These are phyloP conservation scores for Musca vetustissima DNA, from an alignment of 1,140 invertebrate genomes.

Conservation along the genomic window DNA sequence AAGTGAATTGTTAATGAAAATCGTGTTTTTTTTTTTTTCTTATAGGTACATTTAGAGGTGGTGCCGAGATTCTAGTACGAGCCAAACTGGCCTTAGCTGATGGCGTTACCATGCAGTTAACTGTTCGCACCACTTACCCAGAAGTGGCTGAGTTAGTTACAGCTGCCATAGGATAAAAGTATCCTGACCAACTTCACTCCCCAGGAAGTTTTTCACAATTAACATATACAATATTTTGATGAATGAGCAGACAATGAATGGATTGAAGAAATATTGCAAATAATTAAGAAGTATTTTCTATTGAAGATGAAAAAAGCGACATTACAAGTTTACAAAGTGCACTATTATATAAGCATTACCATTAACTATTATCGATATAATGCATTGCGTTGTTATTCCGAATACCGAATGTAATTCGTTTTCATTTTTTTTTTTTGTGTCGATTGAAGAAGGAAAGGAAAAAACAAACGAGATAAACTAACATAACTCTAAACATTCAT, in stretches of 20 bases:
- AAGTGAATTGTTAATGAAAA: not conserved
- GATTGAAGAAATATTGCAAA: not conserved
- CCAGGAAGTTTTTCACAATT: not conserved
- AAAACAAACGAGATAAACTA: not conserved
- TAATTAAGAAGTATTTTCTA: constrained; percentile 1
- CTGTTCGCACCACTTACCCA: constrained; percentile 66
- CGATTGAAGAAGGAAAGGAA: too few relatives aligned
- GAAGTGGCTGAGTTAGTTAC: constrained; percentile 83
- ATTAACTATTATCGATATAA: not conserved
- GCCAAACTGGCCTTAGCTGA: constrained; percentile 79
- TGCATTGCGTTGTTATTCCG: too few relatives aligned
- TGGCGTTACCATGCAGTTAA: constrained; percentile 75
- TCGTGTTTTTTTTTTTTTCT: not conserved
- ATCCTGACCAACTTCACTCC: not conserved
- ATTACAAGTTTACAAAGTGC: not conserved
- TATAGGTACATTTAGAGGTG: constrained; percentile 81
- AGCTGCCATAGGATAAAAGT: constrained; percentile 77
- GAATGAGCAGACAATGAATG: not conserved
- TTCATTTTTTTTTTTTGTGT: too few relatives aligned
- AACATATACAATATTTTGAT: constrained; percentile 10
- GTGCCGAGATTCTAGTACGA: constrained; percentile 83
- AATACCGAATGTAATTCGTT: too few relatives aligned
- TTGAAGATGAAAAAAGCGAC: not conserved
- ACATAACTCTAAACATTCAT: not conserved
- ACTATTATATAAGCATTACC: constrained; percentile 2